Percentiles rank a stretch among this genome's conserved stretches.
phyloP scores from a whole-genome alignment of 2,888 invertebrate species.

The Criorhina ranunculi region DNA sequence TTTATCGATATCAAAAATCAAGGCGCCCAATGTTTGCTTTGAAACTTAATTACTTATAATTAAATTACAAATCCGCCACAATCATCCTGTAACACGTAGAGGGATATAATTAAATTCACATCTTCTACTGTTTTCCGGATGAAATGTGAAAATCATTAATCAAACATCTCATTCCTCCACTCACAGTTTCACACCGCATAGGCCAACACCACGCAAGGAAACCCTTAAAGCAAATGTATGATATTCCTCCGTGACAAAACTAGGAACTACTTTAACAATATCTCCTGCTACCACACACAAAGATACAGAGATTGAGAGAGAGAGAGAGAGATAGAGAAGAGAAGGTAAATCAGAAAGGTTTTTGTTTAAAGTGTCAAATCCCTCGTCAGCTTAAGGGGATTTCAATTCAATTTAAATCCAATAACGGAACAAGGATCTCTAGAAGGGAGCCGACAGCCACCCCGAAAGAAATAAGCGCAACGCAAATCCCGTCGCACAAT shows the following conservation, averaged over 20 bases:
- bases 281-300: conserved; percentile 11
- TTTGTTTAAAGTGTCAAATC: conserved; percentile 76
- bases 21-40: not conserved
- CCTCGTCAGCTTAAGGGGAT: conserved; percentile 73
- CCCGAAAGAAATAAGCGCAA: conserved; percentile 41
- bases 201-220: conserved; percentile 17
- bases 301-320: not conserved
- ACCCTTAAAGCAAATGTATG: conserved; percentile 21
- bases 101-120: conserved; percentile 63
- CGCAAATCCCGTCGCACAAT: conserved; percentile 32
- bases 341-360: conserved; percentile 54
- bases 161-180: not conserved
- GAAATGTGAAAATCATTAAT: conserved; percentile 65
- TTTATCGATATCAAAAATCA: no score
- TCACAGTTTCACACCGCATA: not conserved
- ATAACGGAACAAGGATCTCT: conserved; percentile 53
- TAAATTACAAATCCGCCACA: conserved; percentile 44
- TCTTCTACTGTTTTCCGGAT: conserved; percentile 36
- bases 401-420: conserved; percentile 75
- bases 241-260: conserved; percentile 49
- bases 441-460: not conserved
- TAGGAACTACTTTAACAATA: conserved; percentile 58
- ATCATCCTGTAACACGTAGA: not conserved
- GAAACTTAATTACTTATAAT: conserved; percentile 45
- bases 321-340: not conserved